These are phyloP conservation scores for Naja naja DNA, from an alignment of 2,113 vertebrate species.

Conservation along the genomic window DNA sequence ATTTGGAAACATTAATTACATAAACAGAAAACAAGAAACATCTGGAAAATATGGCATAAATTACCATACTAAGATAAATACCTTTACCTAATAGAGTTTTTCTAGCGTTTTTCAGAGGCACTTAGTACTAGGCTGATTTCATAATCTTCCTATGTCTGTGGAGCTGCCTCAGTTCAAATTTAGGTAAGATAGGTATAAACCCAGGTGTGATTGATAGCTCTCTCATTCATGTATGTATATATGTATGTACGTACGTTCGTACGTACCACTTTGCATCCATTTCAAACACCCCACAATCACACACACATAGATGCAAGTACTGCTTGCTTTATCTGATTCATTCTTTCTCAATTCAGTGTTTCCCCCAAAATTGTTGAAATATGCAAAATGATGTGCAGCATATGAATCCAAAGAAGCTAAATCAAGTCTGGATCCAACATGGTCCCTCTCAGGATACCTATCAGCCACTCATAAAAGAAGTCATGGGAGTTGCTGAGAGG, in stretches of 20 bases:
- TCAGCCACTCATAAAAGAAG: background rate
- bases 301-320: background rate
- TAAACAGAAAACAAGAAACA: background rate
- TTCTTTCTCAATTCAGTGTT: background rate
- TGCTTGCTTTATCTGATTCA: background rate
- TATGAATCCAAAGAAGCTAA: background rate
- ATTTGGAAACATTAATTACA: background rate
- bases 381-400: background rate
- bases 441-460: background rate
- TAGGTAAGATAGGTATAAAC: background rate
- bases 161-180: background rate
- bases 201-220: background rate
- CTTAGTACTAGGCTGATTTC: background rate
- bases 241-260: background rate
- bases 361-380: background rate
- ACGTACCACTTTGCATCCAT: background rate
- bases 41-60: background rate
- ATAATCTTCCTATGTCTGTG: background rate
- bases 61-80: background rate
- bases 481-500: background rate
- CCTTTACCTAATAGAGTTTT: background rate
- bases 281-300: background rate
- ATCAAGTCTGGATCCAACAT: background rate
- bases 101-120: background rate
- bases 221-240: background rate